Conservation (phyloP, 1,140 invertebrate genomes). For the Ditylenchus dipsaci region DNA sequence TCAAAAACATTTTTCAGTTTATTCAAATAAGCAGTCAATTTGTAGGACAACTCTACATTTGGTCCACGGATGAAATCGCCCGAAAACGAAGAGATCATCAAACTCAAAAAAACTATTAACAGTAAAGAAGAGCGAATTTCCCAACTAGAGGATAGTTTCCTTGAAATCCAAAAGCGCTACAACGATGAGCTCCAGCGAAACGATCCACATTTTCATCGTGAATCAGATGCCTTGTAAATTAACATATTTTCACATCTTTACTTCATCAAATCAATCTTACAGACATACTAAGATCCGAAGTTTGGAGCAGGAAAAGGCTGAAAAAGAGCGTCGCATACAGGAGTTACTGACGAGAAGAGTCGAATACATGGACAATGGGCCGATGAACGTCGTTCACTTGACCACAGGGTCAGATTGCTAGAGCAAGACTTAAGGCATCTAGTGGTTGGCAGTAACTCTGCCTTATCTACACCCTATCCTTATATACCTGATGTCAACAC, state of each 20-base stretch:
- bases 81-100: conserved; percentile 23
- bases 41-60: too few species aligned
- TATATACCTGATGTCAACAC: background rate
- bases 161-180: conserved; percentile 30
- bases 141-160: conserved; percentile 27
- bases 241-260: background rate
- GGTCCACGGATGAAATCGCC: background rate
- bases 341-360: conserved; percentile 32
- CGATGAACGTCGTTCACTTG: conserved; percentile 31
- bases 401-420: conserved; percentile 20
- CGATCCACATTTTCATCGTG: conserved; percentile 3
- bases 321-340: conserved; percentile 33
- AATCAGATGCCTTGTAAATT: background rate
- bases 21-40: too few species aligned
- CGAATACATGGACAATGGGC: conserved; percentile 35
- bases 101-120: conserved; percentile 27
- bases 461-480: conserved; percentile 6
- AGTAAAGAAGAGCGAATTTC: conserved; percentile 34
- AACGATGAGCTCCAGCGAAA: conserved; percentile 17
- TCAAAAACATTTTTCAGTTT: too few species aligned
- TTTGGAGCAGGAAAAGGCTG: conserved; percentile 32
- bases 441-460: background rate
- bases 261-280: background rate
- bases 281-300: conserved; percentile 16
- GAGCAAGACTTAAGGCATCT: conserved; percentile 1